phyloP scores from a whole-genome alignment of 1,140 invertebrate species.

The Aphelenchoides fujianensis region DNA sequence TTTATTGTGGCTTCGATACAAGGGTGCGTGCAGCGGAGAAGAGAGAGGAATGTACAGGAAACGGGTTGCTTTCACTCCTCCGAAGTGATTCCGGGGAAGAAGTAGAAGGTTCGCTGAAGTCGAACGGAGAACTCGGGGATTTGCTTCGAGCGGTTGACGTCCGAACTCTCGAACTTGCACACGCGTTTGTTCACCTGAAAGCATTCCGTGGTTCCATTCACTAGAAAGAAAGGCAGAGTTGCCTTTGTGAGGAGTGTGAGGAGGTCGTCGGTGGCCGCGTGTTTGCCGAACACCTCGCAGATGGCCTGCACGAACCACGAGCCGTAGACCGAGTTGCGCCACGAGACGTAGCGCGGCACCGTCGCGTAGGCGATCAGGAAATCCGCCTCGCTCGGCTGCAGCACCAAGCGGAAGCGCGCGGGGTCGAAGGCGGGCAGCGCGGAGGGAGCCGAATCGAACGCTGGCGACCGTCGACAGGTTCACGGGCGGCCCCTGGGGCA shows the following conservation, averaged over 20 bases:
- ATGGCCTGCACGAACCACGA: slow-evolving; percentile 76
- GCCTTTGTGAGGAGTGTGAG: slow-evolving; percentile 67
- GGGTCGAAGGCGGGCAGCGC: no score
- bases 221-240: no score
- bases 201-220: slow-evolving; percentile 23
- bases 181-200: slow-evolving; percentile 40
- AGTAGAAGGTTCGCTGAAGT: slow-evolving; percentile 34
- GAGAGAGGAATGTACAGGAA: no score
- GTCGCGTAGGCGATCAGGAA: slow-evolving; percentile 72
- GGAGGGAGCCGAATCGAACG: no score
- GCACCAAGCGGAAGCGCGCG: background rate
- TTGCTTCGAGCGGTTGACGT: slow-evolving; percentile 21
- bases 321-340: slow-evolving; percentile 69
- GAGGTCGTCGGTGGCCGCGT: slow-evolving; percentile 69
- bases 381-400: slow-evolving; percentile 64
- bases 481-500: no score
- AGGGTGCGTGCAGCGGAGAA: no score
- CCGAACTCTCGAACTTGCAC: slow-evolving; percentile 32
- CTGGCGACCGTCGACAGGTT: no score
- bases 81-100: slow-evolving; percentile 36
- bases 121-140: slow-evolving; percentile 31
- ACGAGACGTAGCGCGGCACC: slow-evolving; percentile 69
- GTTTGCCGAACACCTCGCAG: slow-evolving; percentile 73
- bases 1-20: no score
- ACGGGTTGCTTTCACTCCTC: slow-evolving; percentile 11